Evolutionary conservation across 2,113 vertebrate genomes (phyloP), one percentile per base, ranked within the genome.

Genomic region (Leptodactylus fuscus): DNA sequence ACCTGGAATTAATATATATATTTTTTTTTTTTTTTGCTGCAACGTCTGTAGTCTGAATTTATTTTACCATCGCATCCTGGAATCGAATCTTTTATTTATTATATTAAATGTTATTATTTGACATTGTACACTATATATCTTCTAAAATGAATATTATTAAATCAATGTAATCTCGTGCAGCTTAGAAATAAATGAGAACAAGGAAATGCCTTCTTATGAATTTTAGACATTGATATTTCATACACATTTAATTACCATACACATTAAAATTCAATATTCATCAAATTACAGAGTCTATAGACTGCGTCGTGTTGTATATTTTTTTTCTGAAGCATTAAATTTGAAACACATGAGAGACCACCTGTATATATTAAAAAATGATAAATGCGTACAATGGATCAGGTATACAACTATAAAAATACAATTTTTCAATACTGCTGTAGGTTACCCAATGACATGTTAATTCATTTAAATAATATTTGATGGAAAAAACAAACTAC

Each of bases 231-330:
- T 71, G 84, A 86, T 86, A 86, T 86, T 85, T 85, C 83, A 85
- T 85, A 78, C 83, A 78, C 73, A 69, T 85, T 73, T 86, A 86
- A 86, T 86, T 86, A 86, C 44, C 60, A 81, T 80, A 81, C 78
- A 81, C 77, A 86, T 86, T 81, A 86, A 86, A 86, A 86, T 86
- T 86, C 84, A 86, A 81, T 86, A 86, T 86, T 86, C 84, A 86
- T 86, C 84, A 86, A 81, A 86, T 86, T 86, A 81, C 77, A 81
- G 58, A 85, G 34, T 70, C 77, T 80, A 86, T 85, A 79, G 79
- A 46, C 65, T 81, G 84, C 36, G 27, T 53, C 22, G 44, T 58
- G 69, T 60, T 86, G 84, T 53, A 16, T 80, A 12, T 60, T 53
- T 82, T 82, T 83, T 71, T 85, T 69, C 83, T 80, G 75, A 55